Percentiles rank a stretch among this genome's conserved stretches.
These are phyloP conservation scores for Diabrotica balteata DNA, from an alignment of 2,888 invertebrate genomes.

Conservation along the genomic window DNA sequence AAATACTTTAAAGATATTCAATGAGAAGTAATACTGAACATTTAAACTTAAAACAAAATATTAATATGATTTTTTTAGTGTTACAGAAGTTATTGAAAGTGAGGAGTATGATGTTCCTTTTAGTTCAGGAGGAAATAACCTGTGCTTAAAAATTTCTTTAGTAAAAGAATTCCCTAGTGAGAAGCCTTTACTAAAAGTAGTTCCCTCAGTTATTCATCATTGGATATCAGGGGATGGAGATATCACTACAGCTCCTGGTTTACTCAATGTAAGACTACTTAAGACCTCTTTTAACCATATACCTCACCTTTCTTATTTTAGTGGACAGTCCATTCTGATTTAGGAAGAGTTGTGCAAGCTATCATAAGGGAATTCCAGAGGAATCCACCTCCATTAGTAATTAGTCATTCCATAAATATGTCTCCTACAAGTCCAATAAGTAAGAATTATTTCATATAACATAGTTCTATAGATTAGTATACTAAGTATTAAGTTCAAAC, in stretches of 20 bases:
- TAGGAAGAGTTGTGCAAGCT: slow-evolving; percentile 82
- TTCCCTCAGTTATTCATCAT: slow-evolving; percentile 72
- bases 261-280: slow-evolving; percentile 67
- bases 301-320: slow-evolving; percentile 49
- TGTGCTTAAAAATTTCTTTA: slow-evolving; percentile 72
- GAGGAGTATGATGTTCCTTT: slow-evolving; percentile 78
- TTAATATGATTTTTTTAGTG: slow-evolving; percentile 60
- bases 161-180: slow-evolving; percentile 78
- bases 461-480: no score
- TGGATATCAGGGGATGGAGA: slow-evolving; percentile 77
- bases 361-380: slow-evolving; percentile 80
- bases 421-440: slow-evolving; percentile 49
- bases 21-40: slow-evolving; percentile 69
- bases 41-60: slow-evolving; percentile 19
- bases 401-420: slow-evolving; percentile 37
- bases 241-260: slow-evolving; percentile 76
- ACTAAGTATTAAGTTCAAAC: no score
- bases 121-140: slow-evolving; percentile 68
- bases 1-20: slow-evolving; percentile 82
- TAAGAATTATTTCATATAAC: slow-evolving; percentile 21
- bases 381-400: slow-evolving; percentile 64
- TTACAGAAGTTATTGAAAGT: slow-evolving; percentile 73
- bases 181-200: slow-evolving; percentile 73
- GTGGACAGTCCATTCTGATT: slow-evolving; percentile 80
- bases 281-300: slow-evolving; percentile 7